Evolutionary conservation across 2,888 invertebrate genomes (phyloP).

Genomic region (Drosophila percnosoma): DNA sequence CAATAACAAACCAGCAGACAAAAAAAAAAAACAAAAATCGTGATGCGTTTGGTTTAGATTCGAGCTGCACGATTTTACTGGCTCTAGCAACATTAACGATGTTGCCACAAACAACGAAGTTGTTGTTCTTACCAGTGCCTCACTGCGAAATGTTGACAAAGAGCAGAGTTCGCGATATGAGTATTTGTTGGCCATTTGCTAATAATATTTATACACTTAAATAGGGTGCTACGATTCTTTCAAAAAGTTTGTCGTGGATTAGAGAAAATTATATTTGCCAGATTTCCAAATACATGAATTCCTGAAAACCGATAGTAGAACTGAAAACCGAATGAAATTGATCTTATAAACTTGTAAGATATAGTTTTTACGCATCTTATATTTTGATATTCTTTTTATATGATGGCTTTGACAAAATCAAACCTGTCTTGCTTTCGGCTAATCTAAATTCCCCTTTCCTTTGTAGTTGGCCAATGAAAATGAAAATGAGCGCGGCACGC

Average conservation of each 20-base stretch:
- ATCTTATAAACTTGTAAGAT: not conserved
- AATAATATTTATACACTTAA: constrained; percentile 46
- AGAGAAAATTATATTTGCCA: not conserved
- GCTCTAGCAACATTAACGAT: constrained; percentile 64
- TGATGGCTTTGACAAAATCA: constrained; percentile 25
- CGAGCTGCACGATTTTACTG: constrained; percentile 77
- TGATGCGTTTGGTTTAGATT: constrained; percentile 83
- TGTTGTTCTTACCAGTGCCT: constrained; percentile 24
- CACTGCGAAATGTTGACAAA: constrained; percentile 56
- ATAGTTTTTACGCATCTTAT: constrained; percentile 1
- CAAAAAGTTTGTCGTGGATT: not conserved
- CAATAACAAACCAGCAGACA: constrained; percentile 39
- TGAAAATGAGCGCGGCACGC: constrained; percentile 81
- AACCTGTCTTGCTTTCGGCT: constrained; percentile 1
- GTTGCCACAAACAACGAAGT: constrained; percentile 50
- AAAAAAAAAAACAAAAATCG: constrained; percentile 61
- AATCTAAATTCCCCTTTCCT: constrained; percentile 38
- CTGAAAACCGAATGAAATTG: not conserved
- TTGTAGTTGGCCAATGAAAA: constrained; percentile 62
- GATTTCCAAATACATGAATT: not conserved
- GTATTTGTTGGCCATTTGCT: constrained; percentile 58
- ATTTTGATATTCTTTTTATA: not conserved
- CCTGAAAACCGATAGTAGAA: not conserved
- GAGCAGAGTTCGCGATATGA: constrained; percentile 58
- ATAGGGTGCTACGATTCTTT: not conserved